Evolutionary conservation across 2,113 vertebrate species (phyloP).

Genomic region (Caloenas nicobarica): DNA sequence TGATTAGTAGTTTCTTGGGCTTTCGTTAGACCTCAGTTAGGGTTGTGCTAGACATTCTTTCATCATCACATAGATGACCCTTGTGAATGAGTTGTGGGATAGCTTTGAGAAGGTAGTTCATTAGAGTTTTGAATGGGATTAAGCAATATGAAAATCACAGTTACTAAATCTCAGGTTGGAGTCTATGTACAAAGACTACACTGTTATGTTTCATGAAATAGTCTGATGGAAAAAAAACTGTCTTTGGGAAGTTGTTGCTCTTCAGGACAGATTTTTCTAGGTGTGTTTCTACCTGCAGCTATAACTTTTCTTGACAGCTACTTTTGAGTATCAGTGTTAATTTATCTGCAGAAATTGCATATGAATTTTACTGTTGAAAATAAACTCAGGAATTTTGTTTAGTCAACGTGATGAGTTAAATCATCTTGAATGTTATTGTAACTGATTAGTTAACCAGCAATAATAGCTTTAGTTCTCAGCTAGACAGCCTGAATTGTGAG

Average conservation of each 20-base stretch:
- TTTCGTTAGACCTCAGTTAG: not conserved
- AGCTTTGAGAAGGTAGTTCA: not conserved
- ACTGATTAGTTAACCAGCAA: not conserved
- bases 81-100: constrained; percentile 1
- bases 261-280: not conserved
- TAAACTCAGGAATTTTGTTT: not conserved
- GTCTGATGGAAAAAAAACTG: not conserved
- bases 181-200: not conserved
- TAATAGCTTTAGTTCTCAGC: not conserved
- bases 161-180: constrained; percentile 1
- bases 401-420: not conserved
- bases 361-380: not conserved
- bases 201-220: not conserved
- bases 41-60: not conserved
- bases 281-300: not conserved
- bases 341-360: not conserved
- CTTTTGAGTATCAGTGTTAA: not conserved
- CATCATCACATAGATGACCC: not conserved
- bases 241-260: not conserved
- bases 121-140: not conserved
- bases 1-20: not conserved
- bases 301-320: not conserved
- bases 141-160: constrained; percentile 16
- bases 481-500: not conserved
- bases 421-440: not conserved